These are phyloP conservation scores for Leptopilina boulardi DNA, from an alignment of 1,140 invertebrate genomes.

Conservation along the genomic window DNA sequence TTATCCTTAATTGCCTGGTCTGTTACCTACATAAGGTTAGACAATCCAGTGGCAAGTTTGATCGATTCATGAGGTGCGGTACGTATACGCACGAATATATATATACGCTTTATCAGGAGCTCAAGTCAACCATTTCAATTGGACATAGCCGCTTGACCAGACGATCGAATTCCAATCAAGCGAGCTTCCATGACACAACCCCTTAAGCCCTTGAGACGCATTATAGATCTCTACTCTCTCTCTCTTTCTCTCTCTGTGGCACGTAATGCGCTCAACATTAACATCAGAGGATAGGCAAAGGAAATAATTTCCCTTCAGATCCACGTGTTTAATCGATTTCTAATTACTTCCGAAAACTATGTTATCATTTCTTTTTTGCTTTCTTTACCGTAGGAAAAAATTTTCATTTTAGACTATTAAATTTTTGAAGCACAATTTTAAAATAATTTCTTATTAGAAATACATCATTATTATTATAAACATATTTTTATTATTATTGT, in stretches of 20 bases:
- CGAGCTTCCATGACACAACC: constrained; percentile 46
- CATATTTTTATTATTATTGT: no score
- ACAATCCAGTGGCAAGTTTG: constrained; percentile 25
- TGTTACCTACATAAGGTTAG: constrained; percentile 31
- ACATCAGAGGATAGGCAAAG: not conserved
- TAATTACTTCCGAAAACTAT: no score
- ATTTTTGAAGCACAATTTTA: no score
- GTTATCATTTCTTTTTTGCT: no score
- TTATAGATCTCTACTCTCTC: not conserved
- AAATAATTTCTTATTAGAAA: no score
- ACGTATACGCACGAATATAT: constrained; percentile 27
- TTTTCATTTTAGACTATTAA: no score
- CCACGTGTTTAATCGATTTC: not conserved
- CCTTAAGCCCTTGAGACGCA: constrained; percentile 11
- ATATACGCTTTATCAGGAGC: constrained; percentile 49
- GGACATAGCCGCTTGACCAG: constrained; percentile 53
- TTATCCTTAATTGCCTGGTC: constrained; percentile 31
- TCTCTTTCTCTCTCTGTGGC: not conserved
- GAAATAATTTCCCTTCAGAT: not conserved
- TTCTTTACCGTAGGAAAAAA: no score
- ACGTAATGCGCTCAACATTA: not conserved
- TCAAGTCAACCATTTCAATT: constrained; percentile 48
- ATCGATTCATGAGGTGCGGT: not conserved
- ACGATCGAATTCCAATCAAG: constrained; percentile 54
- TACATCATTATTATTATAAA: no score